Percentiles rank a stretch among this genome's conserved stretches.
Evolutionary conservation across 1,140 invertebrate species (phyloP).

Genomic region (Pseudomyrmex flavicornis): DNA sequence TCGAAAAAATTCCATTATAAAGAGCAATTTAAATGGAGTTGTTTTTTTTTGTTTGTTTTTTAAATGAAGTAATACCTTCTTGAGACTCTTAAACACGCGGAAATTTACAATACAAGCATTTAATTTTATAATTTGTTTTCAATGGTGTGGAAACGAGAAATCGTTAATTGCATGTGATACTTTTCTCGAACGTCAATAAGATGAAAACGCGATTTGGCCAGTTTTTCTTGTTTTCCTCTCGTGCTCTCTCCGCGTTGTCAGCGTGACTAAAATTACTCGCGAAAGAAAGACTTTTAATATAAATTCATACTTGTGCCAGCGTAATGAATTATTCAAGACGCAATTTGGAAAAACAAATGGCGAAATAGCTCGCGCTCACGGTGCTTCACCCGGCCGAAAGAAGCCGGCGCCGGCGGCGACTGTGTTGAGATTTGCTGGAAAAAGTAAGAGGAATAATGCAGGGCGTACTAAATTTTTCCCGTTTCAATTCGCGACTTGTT

Average conservation of each 20-base stretch:
- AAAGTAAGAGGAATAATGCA: slow-evolving; percentile 54
- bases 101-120: background rate
- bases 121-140: no score
- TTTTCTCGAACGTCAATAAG: slow-evolving; percentile 12
- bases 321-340: slow-evolving; percentile 76
- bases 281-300: slow-evolving; percentile 73
- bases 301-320: slow-evolving; percentile 71
- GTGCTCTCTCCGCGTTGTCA: background rate
- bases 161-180: background rate
- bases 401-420: slow-evolving; percentile 12
- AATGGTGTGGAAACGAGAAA: no score
- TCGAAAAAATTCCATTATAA: slow-evolving; percentile 12
- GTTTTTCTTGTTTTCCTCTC: background rate
- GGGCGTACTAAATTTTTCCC: slow-evolving; percentile 44
- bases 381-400: slow-evolving; percentile 27
- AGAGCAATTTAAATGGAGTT: background rate
- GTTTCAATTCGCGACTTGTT: slow-evolving; percentile 57
- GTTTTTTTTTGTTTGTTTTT: background rate
- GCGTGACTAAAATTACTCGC: slow-evolving; percentile 67
- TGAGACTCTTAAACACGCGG: background rate
- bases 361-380: slow-evolving; percentile 46
- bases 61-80: background rate
- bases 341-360: slow-evolving; percentile 75
- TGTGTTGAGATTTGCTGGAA: slow-evolving; percentile 56
- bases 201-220: slow-evolving; percentile 2